These are phyloP conservation scores for Hirtodrosophila confusa DNA, from an alignment of 2,888 invertebrate genomes.

Conservation along the genomic window DNA sequence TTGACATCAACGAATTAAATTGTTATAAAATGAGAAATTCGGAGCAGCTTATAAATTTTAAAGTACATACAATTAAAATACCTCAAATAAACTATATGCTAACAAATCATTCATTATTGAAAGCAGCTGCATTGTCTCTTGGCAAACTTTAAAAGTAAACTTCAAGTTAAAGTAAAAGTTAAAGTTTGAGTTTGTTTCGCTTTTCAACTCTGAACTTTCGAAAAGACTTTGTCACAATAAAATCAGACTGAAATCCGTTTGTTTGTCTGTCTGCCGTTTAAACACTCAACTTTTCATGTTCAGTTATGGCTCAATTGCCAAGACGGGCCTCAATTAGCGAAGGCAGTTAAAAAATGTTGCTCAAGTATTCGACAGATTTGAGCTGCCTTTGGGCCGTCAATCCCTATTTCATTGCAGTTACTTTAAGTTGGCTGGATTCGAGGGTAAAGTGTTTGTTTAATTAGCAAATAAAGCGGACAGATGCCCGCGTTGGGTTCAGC, in stretches of 20 bases:
- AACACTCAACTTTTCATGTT: conserved; percentile 14
- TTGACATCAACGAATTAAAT: no score
- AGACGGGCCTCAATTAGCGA: conserved; percentile 22
- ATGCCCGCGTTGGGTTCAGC: conserved; percentile 14
- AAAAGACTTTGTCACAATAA: conserved; percentile 26
- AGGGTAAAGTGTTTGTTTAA: conserved; percentile 57
- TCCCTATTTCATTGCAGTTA: background rate
- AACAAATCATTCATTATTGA: conserved; percentile 4
- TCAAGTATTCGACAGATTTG: conserved; percentile 38
- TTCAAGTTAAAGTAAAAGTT: background rate
- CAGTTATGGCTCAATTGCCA: conserved; percentile 49
- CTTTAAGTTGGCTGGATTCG: conserved; percentile 19
- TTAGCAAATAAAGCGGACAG: conserved; percentile 65
- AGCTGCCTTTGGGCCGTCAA: background rate
- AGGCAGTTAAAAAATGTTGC: conserved; percentile 14
- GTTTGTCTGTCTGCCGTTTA: conserved; percentile 1
- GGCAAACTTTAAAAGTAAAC: conserved; percentile 15
- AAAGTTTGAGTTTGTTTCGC: conserved; percentile 11
- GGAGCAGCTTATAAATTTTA: no score
- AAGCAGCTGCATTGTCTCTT: background rate
- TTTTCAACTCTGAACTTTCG: conserved; percentile 14
- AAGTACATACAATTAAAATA: no score
- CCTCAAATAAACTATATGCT: background rate
- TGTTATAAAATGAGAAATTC: no score
- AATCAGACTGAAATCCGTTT: background rate